A percentile compares a stretch with the other conserved stretches of the same genome.
These are phyloP conservation scores for Scolopax mira DNA, from an alignment of 2,113 vertebrate genomes.

Conservation along the genomic window DNA sequence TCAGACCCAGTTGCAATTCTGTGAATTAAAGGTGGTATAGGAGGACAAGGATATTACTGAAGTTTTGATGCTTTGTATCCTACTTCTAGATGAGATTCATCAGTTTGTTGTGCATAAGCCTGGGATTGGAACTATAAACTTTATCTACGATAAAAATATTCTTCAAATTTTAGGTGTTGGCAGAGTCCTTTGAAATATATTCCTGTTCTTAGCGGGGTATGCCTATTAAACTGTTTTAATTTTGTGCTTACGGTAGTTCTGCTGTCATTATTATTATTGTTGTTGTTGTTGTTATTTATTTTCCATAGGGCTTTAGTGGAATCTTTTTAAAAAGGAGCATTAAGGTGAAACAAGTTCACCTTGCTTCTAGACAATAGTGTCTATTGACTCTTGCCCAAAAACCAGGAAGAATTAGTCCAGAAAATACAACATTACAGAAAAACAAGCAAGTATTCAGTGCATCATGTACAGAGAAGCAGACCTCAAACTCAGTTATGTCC, in stretches of 20 bases:
- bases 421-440: slow-evolving; percentile 65
- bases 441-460: neutral
- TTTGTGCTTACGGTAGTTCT: neutral
- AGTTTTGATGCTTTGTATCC: neutral
- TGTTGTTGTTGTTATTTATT: neutral
- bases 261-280: neutral
- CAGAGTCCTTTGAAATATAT: neutral
- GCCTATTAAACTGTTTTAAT: neutral
- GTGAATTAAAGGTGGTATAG: neutral
- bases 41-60: neutral
- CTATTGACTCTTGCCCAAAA: slow-evolving; percentile 75
- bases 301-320: slow-evolving; percentile 44
- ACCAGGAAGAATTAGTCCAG: slow-evolving; percentile 74
- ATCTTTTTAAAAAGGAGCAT: slow-evolving; percentile 66
- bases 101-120: neutral
- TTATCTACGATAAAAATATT: neutral
- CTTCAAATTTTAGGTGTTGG: neutral
- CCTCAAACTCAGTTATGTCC: neutral
- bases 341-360: slow-evolving; percentile 70
- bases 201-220: neutral
- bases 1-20: neutral
- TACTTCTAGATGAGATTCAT: neutral
- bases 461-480: slow-evolving; percentile 7
- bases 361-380: slow-evolving; percentile 76
- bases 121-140: neutral